phyloP scores from a whole-genome alignment of 1,140 invertebrate species.

The Halyomorpha halys region DNA sequence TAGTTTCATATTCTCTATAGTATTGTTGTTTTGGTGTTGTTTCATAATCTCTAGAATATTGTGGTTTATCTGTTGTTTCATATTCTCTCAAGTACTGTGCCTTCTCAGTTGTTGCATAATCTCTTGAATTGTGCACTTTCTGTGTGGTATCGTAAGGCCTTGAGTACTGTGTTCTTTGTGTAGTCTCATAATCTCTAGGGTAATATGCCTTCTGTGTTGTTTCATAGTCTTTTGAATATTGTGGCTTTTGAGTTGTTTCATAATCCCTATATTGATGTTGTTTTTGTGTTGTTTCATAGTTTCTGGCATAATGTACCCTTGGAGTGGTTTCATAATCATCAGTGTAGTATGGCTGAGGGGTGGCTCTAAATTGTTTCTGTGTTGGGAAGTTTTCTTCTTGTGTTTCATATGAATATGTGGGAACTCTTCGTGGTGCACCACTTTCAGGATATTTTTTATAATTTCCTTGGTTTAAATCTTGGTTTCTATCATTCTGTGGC shows the following conservation, averaged over 20 bases:
- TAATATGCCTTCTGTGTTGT: neutral
- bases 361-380: conserved; percentile 3
- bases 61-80: conserved; percentile 8
- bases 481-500: neutral
- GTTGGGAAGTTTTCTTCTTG: neutral
- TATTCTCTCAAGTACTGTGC: neutral
- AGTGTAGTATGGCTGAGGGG: neutral
- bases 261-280: conserved; percentile 6
- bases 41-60: conserved; percentile 7
- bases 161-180: neutral
- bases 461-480: neutral
- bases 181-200: neutral
- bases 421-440: conserved; percentile 13
- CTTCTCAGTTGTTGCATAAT: neutral
- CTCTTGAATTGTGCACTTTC: neutral
- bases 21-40: neutral
- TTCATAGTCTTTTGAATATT: neutral
- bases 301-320: neutral
- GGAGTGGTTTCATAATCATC: neutral
- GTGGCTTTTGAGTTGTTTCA: conserved; percentile 4
- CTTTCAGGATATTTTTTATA: neutral
- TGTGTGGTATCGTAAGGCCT: neutral
- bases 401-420: conserved; percentile 8
- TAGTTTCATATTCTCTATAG: conserved; percentile 1
- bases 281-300: conserved; percentile 11